Evolutionary conservation across 2,888 invertebrate genomes (phyloP), one percentile per base, ranked within the genome.

Genomic region (Drosophila paranaensis): DNA sequence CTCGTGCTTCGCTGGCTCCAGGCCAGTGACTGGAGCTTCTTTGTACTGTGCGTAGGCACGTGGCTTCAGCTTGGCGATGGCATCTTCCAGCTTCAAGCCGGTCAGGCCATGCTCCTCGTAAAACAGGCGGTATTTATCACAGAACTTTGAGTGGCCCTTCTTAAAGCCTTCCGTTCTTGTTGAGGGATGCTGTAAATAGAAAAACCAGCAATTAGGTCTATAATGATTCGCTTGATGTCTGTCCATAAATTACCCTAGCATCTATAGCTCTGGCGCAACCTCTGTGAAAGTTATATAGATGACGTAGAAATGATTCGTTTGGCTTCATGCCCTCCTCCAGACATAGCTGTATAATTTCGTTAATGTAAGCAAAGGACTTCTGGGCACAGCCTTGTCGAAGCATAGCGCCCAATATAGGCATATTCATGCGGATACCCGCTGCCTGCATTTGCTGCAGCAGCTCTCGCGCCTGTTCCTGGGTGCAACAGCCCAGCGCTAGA

Each of bases 401-500:
- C 92, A 98, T 94, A 30, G 96, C 95, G 14, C 96, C 96, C 55
- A 97, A 92, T 73, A 98, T 96, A 92, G 95, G 94, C 58, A 94
- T 93, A 90, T 97, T 98, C 46, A 96, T 93, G 84, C 96, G 94
- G 58, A 95, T 94, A 66, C 95, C 94, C 70, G 95, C 94, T 53
- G 94, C 93, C 62, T 95, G 93, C 95, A 98, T 96, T 90, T 96
- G 95, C 40, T 93, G 91, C 0, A 98, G 89, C 10, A 98, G 93
- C 78, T 95, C 93, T 55, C 94, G 91, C 6, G 96, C 96, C 82
- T 95, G 94, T 37, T 94, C 93, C 77, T 94, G 93, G 6, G 94
- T 95, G 68, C 92, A 93, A 91, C 98, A 98, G 13, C 96, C 95
- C 85, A 98, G 92, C 0, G 98, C 96, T 68, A 98, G 92, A 2